Evolutionary conservation across 2,888 invertebrate genomes (phyloP).

Genomic region (Punctoribates punctum): DNA sequence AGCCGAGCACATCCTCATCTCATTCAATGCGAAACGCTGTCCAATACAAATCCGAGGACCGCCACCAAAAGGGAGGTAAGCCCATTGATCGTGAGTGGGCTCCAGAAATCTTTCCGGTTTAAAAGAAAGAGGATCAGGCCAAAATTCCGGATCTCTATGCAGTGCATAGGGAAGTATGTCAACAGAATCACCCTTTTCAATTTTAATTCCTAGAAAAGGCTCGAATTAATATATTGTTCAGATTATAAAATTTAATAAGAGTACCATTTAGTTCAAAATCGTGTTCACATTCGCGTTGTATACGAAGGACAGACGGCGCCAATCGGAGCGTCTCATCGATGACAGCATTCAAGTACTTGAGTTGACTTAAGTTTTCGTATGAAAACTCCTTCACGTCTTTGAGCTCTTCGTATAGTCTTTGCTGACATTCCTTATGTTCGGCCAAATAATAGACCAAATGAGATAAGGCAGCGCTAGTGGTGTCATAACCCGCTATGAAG

Average conservation of each 20-base stretch:
- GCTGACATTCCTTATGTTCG: slow-evolving; percentile 33
- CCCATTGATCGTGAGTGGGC: slow-evolving; percentile 4
- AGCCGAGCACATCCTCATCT: slow-evolving; percentile 23
- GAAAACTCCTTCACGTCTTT: neutral
- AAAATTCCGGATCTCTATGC: slow-evolving; percentile 45
- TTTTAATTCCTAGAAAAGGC: slow-evolving; percentile 42
- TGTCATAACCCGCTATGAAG: slow-evolving; percentile 40
- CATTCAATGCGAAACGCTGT: slow-evolving; percentile 19
- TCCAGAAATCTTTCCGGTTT: slow-evolving; percentile 46
- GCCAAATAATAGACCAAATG: slow-evolving; percentile 54
- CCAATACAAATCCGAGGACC: slow-evolving; percentile 24
- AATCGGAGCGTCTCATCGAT: slow-evolving; percentile 37
- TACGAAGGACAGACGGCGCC: neutral
- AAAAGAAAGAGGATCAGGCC: slow-evolving; percentile 45
- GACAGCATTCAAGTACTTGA: slow-evolving; percentile 23
- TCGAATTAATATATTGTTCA: neutral
- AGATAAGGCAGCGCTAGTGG: slow-evolving; percentile 56
- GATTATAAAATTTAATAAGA: neutral
- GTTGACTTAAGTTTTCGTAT: neutral
- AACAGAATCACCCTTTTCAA: slow-evolving; percentile 42
- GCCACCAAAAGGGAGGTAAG: slow-evolving; percentile 35
- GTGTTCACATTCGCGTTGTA: slow-evolving; percentile 24
- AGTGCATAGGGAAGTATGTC: slow-evolving; percentile 44
- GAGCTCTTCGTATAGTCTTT: slow-evolving; percentile 31
- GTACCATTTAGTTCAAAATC: neutral